phyloP scores from a whole-genome alignment of 64 coral and sea anemone genomes.

The Porites lutea region DNA sequence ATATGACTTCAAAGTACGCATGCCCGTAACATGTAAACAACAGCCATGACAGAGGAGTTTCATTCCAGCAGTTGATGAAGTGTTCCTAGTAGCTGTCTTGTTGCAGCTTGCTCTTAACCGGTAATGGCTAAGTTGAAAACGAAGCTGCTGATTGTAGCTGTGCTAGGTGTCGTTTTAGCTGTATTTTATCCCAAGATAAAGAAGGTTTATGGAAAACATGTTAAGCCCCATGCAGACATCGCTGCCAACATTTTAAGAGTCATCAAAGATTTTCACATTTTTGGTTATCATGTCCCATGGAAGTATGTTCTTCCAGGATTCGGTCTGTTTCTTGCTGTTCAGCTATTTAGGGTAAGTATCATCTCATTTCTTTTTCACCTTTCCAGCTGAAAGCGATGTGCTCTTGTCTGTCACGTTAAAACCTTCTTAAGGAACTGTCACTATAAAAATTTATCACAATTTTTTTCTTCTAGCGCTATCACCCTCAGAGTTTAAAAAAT shows the following conservation, averaged over 20 bases:
- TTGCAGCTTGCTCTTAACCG: not conserved
- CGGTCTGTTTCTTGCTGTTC: slow-evolving; percentile 73
- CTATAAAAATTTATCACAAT: not conserved
- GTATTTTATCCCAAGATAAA: slow-evolving; percentile 83
- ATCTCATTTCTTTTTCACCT: not conserved
- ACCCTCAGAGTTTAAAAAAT: not conserved
- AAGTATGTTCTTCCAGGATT: slow-evolving; percentile 85
- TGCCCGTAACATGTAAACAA: slow-evolving; percentile 64
- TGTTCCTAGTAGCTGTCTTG: slow-evolving; percentile 20
- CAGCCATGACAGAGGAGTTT: slow-evolving; percentile 1
- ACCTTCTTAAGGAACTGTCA: too few species aligned
- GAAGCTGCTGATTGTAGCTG: slow-evolving; percentile 74
- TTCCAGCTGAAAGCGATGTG: not conserved
- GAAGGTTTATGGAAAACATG: slow-evolving; percentile 77
- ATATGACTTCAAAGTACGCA: slow-evolving; percentile 24
- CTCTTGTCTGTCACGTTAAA: not conserved
- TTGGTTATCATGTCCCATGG: slow-evolving; percentile 94
- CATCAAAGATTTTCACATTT: slow-evolving; percentile 84
- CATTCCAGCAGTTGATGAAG: slow-evolving; percentile 51
- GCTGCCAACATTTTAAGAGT: slow-evolving; percentile 70
- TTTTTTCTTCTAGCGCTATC: not conserved
- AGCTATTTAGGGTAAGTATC: slow-evolving; percentile 58
- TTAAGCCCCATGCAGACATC: slow-evolving; percentile 82
- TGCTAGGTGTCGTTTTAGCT: slow-evolving; percentile 82
- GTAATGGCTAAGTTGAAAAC: slow-evolving; percentile 79